Base-by-base conservation (phyloP, 2,888 invertebrate species). In the Cataglyphis rosenhaueri region DNA sequence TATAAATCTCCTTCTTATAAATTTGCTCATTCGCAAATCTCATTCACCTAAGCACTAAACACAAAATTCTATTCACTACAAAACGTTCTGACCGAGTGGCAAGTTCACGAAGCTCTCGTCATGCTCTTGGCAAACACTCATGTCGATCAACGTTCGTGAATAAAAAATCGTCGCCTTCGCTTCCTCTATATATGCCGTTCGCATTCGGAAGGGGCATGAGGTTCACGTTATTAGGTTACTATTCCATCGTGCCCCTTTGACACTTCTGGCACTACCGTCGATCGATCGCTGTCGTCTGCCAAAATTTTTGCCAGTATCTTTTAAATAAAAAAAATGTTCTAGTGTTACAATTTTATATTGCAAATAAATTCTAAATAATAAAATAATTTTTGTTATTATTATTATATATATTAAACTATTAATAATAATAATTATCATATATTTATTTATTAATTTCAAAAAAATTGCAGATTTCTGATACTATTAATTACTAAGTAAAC, bases 221-320 rank as follows among this genome's bases (percentile, higher is more conserved):
- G 68, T 87, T 88, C 70, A 44, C 59, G 25, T 92, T 91, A 92
- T 90, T 92, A 88, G 92, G 91, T 92, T 92, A 92, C 91, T 85
- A 91, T 91, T 91, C 75, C 91, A 86, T 64, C 61, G 57, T 68
- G 82, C 81, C 48, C 32, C 84, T 75, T 82, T 81, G 65, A 29
- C 68, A 71, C 75, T 76, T 76, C 41, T 82, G 78, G 41, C 52
- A 75, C 85, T 81, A 86, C 70, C 74, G 78, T 71, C 78, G n/a
- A 52, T 21, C 48, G 32, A 44, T 59, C 21, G 18, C 9, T 29
- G 52, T 10, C 21, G 8, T 25, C 18, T n/a, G 9, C 18, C 25
- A 48, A 70, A 21, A 57, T 78, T 3, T 29, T 70, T 59, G 2
- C 0, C 29, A 29, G 10, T n/a, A 35, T 29, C 8, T 76, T 21